Conservation (phyloP, 2,113 vertebrate species). For the Probosciger aterrimus region DNA sequence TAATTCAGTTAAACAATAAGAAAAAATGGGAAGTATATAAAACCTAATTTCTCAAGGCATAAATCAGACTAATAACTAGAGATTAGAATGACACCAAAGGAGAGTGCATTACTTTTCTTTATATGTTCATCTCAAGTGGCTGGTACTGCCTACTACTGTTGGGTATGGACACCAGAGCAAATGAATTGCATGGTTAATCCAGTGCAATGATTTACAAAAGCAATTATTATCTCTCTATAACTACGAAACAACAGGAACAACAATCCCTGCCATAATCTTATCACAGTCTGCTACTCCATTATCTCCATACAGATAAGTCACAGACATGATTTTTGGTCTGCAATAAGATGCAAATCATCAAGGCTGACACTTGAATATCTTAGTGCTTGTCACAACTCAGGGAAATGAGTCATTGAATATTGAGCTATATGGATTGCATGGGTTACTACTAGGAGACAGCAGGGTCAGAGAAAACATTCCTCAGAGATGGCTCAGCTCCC, state of each 20-base stretch:
- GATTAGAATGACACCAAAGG: not conserved
- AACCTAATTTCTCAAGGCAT: not conserved
- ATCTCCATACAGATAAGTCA: not conserved
- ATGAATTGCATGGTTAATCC: rapidly evolving
- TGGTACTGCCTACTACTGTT: not conserved
- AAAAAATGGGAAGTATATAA: not conserved
- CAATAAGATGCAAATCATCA: not conserved
- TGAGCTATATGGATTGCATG: not conserved
- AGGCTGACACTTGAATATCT: not conserved
- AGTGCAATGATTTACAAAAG: not conserved
- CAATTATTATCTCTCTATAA: not conserved
- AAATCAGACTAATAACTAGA: not conserved
- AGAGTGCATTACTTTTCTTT: not conserved
- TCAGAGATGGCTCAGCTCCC: not conserved
- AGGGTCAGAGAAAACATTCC: not conserved
- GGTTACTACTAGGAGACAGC: not conserved
- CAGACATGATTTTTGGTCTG: not conserved
- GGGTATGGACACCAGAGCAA: not conserved
- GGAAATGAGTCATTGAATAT: not conserved
- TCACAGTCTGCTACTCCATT: not conserved
- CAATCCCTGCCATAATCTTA: not conserved
- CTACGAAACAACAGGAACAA: not conserved
- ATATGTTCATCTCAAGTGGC: not conserved
- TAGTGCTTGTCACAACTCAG: not conserved
- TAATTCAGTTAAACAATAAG: not conserved